These are phyloP conservation scores for Schizopygopsis pylzovi DNA, from an alignment of 2,797 vertebrate genomes.

Conservation along the genomic window DNA sequence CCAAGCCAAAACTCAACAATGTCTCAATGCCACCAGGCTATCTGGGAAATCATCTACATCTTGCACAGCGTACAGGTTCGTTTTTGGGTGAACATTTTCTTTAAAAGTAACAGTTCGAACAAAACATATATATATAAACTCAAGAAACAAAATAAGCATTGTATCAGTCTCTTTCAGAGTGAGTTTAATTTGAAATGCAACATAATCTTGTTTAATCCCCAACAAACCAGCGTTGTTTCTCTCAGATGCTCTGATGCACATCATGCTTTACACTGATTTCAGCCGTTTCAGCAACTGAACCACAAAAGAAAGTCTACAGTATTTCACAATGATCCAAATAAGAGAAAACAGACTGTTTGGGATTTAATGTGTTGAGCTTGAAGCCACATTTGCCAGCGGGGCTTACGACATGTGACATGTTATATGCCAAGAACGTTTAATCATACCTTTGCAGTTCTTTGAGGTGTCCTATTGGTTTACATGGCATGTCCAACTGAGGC, in stretches of 20 bases:
- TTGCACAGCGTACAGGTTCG: neutral
- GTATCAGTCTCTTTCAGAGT: slow-evolving; percentile 29
- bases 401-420: slow-evolving; percentile 25
- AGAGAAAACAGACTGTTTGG: neutral
- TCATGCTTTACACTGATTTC: neutral
- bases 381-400: slow-evolving; percentile 36
- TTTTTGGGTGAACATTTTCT: neutral
- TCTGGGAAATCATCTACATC: neutral
- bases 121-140: neutral
- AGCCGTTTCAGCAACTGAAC: neutral
- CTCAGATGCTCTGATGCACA: neutral
- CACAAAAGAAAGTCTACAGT: neutral
- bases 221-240: neutral
- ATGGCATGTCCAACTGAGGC: slow-evolving; percentile 32
- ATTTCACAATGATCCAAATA: neutral
- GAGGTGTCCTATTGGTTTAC: slow-evolving; percentile 37
- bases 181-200: slow-evolving; percentile 47
- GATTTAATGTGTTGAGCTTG: neutral
- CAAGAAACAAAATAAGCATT: neutral
- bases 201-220: slow-evolving; percentile 49
- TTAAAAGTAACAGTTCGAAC: neutral
- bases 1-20: too few relatives aligned
- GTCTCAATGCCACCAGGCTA: too few relatives aligned
- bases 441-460: slow-evolving; percentile 43
- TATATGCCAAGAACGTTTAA: slow-evolving; percentile 54